Evolutionary conservation across 2,888 invertebrate species (phyloP).

Genomic region (Conomelus anceps): DNA sequence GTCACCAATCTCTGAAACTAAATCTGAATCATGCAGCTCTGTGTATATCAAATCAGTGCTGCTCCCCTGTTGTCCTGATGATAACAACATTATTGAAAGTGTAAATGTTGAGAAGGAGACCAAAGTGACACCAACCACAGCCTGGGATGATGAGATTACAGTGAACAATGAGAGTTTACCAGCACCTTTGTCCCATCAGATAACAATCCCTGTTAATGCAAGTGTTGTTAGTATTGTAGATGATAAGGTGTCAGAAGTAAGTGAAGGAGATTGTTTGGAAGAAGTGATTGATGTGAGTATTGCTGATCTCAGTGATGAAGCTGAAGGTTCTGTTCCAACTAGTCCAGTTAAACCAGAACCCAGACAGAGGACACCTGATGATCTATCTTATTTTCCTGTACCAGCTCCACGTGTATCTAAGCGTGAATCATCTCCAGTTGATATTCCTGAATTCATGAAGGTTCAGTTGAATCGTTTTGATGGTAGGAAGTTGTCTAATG

Average conservation of each 20-base stretch:
- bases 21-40: not conserved
- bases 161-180: not conserved
- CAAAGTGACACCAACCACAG: not conserved
- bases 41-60: not conserved
- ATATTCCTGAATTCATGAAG: constrained; percentile 60
- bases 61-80: not conserved
- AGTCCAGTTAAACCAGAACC: constrained; percentile 20
- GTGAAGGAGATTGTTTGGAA: not conserved
- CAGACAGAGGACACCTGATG: not conserved
- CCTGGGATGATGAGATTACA: not conserved
- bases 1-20: not conserved
- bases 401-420: constrained; percentile 24
- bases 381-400: constrained; percentile 17
- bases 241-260: not conserved
- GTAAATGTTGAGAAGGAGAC: not conserved
- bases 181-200: constrained; percentile 14
- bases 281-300: not conserved
- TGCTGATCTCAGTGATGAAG: not conserved
- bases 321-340: not conserved
- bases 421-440: constrained; percentile 19
- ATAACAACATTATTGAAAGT: not conserved
- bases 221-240: constrained; percentile 22
- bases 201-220: constrained; percentile 23
- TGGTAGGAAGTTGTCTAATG: constrained; percentile 52
- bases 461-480: constrained; percentile 66